Percentiles rank a stretch among this genome's conserved stretches.
Evolutionary conservation across 2,113 vertebrate genomes (phyloP).

Genomic region (Rhizomys pruinosus): DNA sequence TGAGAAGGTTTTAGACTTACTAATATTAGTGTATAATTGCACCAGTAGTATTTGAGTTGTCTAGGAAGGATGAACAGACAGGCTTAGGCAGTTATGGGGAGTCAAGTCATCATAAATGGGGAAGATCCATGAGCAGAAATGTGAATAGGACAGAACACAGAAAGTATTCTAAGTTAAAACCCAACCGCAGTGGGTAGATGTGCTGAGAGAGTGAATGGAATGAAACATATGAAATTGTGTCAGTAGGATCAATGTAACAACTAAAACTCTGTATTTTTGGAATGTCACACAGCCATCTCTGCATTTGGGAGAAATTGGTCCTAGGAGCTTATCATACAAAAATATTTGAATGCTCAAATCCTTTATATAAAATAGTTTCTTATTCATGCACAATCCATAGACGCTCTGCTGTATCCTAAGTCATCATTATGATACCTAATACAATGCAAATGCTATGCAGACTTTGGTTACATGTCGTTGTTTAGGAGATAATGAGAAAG

Average conservation of each 20-base stretch:
- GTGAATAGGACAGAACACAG: neutral
- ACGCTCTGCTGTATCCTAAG: neutral
- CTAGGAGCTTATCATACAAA: neutral
- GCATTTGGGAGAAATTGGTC: neutral
- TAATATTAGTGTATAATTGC: neutral
- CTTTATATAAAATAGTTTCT: neutral
- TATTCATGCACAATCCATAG: neutral
- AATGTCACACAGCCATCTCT: neutral
- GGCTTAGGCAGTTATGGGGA: neutral
- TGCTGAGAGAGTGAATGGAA: neutral
- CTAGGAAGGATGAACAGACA: neutral
- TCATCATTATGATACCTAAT: neutral
- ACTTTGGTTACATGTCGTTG: neutral
- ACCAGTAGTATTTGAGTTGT: neutral
- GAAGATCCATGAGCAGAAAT: neutral
- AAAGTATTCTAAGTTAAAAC: neutral
- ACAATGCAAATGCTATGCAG: neutral
- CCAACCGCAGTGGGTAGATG: neutral
- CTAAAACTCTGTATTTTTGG: neutral
- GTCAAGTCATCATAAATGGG: accelerated
- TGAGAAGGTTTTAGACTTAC: neutral
- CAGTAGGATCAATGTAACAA: neutral
- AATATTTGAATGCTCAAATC: neutral
- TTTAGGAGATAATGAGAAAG: neutral
- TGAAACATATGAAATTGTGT: neutral